These are phyloP conservation scores for Lacanobia wlatinum DNA, from an alignment of 2,888 invertebrate genomes.

Conservation along the genomic window DNA sequence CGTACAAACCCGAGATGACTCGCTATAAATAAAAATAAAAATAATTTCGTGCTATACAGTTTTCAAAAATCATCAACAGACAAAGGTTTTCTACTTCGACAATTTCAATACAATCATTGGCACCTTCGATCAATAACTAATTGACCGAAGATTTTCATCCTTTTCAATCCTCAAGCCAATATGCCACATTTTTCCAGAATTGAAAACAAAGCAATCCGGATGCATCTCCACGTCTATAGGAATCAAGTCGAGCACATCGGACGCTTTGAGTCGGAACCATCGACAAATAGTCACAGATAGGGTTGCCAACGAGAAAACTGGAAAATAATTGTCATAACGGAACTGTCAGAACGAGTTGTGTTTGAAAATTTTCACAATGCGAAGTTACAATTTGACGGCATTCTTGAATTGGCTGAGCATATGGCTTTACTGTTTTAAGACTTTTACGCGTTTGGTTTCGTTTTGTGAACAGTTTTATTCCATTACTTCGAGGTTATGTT, in stretches of 20 bases:
- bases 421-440: neutral
- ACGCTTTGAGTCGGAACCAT: conserved; percentile 51
- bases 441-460: neutral
- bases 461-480: neutral
- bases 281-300: conserved; percentile 57
- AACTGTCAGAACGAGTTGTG: conserved; percentile 15
- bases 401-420: neutral
- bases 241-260: conserved; percentile 54
- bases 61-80: no score
- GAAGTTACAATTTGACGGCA: neutral
- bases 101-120: neutral
- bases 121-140: no score
- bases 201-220: conserved; percentile 12
- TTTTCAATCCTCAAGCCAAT: neutral
- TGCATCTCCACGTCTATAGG: conserved; percentile 42
- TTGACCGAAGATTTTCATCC: neutral
- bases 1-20: no score
- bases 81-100: neutral
- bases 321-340: neutral
- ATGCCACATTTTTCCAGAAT: conserved; percentile 9
- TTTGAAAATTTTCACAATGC: neutral
- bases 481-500: neutral
- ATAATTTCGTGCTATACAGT: no score
- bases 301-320: conserved; percentile 22
- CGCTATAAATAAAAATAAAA: no score